These are phyloP conservation scores for Nasonovia ribisnigri DNA, from an alignment of 2,888 invertebrate genomes.

Conservation along the genomic window DNA sequence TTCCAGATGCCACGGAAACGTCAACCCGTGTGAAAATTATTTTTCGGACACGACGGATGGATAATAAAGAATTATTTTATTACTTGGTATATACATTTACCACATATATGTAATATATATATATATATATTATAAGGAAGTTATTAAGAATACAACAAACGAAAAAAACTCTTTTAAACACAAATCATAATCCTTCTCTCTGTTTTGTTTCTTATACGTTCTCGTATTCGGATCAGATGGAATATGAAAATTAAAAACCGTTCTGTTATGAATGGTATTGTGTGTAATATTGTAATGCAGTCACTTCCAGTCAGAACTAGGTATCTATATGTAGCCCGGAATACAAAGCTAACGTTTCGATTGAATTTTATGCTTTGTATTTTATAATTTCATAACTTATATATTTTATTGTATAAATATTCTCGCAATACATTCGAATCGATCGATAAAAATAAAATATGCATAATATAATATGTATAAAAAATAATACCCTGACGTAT, in stretches of 20 bases:
- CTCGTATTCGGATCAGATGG: background rate
- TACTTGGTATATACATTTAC: background rate
- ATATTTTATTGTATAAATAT: background rate
- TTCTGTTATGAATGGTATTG: background rate
- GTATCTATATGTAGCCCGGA: background rate
- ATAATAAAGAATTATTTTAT: background rate
- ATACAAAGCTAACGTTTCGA: background rate
- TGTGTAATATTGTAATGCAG: background rate
- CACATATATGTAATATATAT: too few species aligned
- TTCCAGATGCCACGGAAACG: slow-evolving; percentile 26
- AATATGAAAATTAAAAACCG: background rate
- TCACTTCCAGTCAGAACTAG: background rate
- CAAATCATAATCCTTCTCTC: background rate
- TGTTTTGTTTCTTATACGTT: background rate
- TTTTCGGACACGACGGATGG: background rate
- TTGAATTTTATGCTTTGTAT: background rate
- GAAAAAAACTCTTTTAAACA: background rate
- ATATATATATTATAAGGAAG: background rate
- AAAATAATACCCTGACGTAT: background rate
- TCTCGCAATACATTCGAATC: background rate
- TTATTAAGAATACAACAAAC: background rate
- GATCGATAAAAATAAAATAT: background rate
- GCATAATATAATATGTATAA: background rate
- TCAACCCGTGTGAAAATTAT: background rate
- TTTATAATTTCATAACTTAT: background rate